Base-by-base conservation (phyloP, 2,797 vertebrate species). In the Linurgus olivaceus region DNA sequence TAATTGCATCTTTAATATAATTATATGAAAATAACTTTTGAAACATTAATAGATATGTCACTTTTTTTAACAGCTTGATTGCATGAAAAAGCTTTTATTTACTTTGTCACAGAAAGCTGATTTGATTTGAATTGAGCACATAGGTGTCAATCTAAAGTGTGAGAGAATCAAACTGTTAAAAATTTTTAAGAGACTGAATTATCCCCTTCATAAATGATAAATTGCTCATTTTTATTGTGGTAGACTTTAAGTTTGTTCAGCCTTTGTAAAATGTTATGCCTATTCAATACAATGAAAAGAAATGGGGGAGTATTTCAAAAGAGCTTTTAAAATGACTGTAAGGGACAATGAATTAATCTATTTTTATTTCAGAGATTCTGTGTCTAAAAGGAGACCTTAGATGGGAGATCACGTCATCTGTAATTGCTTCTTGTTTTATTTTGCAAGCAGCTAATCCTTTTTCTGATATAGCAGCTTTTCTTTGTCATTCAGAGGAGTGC, bases 391-490 rank as follows among this genome's bases (percentile, higher is more conserved):
- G 79, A 93, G 50, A 81, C 26, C 19, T 65, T 31, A 50, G 21
- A 55, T 83, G 42, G 88, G 50, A 86, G 19, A 84, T 72, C 38
- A 23, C n/a, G 12, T 68, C 71, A 38, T 86, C n/a, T 86, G 29
- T 81, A 86, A 75, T 77, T 94, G 44, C 13, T 84, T 80, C 57
- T 79, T 83, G n/a, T 72, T 90, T 82, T 82, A 73, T 92, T 44
- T 76, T 68, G 51, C 31, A 67, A 84, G n/a, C 31, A 71, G 38
- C 28, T 78, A 86, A 61, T 81, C 13, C n/a, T 57, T 86, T 51
- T 74, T 72, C 52, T 63, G 37, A 31, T 47, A 57, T 4, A 38
- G 25, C 29, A 67, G 20, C 17, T 63, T 62, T 76, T 42, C 70
- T 83, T 81, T 90, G 33, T 80, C 42, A 10, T 52, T 44, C 18